Percentiles rank a stretch among this genome's conserved stretches.
Evolutionary conservation across 2,113 vertebrate species (phyloP).

Genomic region (Hemiscyllium ocellatum): DNA sequence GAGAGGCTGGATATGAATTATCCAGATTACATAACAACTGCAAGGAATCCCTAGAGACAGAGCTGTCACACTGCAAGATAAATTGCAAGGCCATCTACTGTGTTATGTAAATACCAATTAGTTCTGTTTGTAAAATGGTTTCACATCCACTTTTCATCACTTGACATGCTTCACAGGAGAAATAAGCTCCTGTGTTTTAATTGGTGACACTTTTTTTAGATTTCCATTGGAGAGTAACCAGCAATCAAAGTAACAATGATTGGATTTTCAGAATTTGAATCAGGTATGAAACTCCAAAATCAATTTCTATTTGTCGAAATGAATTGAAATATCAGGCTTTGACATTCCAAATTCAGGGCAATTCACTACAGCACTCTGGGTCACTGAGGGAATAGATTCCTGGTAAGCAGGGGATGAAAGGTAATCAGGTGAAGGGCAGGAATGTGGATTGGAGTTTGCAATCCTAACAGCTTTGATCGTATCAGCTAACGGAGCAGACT

Average conservation of each 20-base stretch:
- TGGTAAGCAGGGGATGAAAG: no score
- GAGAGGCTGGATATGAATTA: not conserved
- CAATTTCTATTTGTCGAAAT: not conserved
- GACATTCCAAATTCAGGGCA: not conserved
- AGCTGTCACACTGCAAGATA: not conserved
- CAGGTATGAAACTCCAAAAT: not conserved
- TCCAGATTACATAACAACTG: not conserved
- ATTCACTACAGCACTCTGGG: not conserved
- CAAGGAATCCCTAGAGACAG: not conserved
- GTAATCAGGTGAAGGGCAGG: no score
- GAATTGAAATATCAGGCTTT: not conserved
- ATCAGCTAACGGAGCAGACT: no score
- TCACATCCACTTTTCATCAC: not conserved
- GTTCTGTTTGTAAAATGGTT: not conserved
- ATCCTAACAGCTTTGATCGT: no score
- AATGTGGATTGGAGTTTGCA: no score
- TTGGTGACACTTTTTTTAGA: not conserved
- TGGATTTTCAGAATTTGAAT: not conserved
- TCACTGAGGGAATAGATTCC: no score
- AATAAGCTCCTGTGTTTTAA: not conserved
- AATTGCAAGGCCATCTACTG: not conserved
- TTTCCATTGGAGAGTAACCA: not conserved
- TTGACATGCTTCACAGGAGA: conserved; percentile 1
- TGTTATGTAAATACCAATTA: conserved; percentile 24
- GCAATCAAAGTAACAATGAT: not conserved